Base-by-base conservation (phyloP, 1,140 invertebrate genomes). In the Pseudomyrmex gracilis region DNA sequence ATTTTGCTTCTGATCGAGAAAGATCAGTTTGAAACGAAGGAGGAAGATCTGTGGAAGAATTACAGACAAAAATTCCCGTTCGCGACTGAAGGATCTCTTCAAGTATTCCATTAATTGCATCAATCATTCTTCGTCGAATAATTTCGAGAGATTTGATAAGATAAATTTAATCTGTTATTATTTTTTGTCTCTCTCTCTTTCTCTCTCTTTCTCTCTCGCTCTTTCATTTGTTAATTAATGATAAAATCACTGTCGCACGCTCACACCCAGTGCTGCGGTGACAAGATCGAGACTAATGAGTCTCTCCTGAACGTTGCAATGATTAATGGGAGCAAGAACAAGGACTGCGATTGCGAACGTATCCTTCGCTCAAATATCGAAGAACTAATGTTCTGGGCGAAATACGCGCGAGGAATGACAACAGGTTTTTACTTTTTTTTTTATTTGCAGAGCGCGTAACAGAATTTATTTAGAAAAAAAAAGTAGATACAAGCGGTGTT, bases 1-100 rank as follows among this genome's bases (percentile, higher is more conserved):
- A 60, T 93, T 24, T 20, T 92, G 2, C 49, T 92, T 2, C 24
- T 92, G 22, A 73, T 92, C 5, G 86, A 90, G 10, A 80, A 86
- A 2, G 34, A 17, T 0, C 22, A 77, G 0, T 43, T 77, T 58
- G 17, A 45, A 8, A 13, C 83, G 2, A 43, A 76, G n/a, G 22
- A 43, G 4, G 20, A 83, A 1, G 17, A 84, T n/a, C n/a, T 74
- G 7, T 89, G 83, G 87, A 73, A 78, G 2, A 57, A 85, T 53
- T 83, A 85, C 20, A 67, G 73, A 43, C 34, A 63, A 10, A 84
- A 43, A 1, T 12, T 64, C 3, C 60, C 63, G 2, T 91, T 92
- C 49, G 64, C 91, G 2, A 61, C 89, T 60, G 73, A 90, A 51
- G 90, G 90, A 68, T 57, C 58, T 61, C 55, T 92, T 9, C 82